Evolutionary conservation across 2,113 vertebrate genomes (phyloP), one percentile per base, ranked within the genome.

Genomic region (Poeciliopsis turrubarensis): DNA sequence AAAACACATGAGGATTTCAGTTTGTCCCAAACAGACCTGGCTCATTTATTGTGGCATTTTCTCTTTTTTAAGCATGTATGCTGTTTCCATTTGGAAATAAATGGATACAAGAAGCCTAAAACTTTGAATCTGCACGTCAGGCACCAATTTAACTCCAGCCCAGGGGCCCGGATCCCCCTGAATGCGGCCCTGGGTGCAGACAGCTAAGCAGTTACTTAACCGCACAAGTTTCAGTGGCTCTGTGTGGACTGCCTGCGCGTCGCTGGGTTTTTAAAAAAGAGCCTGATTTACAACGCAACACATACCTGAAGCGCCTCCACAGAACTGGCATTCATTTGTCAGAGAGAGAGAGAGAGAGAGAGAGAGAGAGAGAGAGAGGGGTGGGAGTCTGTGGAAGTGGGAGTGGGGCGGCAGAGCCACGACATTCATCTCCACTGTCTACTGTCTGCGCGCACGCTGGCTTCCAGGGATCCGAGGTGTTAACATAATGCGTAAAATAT

Each of bases 401-500:
- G 72, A 37, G 34, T 37, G 34, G n/a, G 32, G 19, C 19, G 30
- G 65, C 66, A 64, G 44, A 73, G 31, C 27, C 76, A 68, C 68
- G 74, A 41, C 72, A 76, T 68, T 60, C 69, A 63, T 57, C 74
- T 13, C 60, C 37, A 34, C 61, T 19, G 29, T 82, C 60, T 34
- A 41, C 60, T 17, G 27, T 82, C 54, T 78, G 17, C 63, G 68
- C 77, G 81, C 76, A 71, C 13, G 77, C 81, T 78, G 68, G 76
- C 73, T 78, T 77, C 77, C 51, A 62, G 73, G 44, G 67, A 69
- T 82, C 60, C 47, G 75, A 87, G 81, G 91, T 90, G 91, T 88
- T 89, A 92, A 90, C 90, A 87, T 79, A 86, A 89, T 82, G 84
- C 73, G 73, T 91, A 92, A 91, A 94, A 92, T 92, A 90, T 92